Conservation (phyloP, 2,888 invertebrate species). For the Hypselothyrea guttata region DNA sequence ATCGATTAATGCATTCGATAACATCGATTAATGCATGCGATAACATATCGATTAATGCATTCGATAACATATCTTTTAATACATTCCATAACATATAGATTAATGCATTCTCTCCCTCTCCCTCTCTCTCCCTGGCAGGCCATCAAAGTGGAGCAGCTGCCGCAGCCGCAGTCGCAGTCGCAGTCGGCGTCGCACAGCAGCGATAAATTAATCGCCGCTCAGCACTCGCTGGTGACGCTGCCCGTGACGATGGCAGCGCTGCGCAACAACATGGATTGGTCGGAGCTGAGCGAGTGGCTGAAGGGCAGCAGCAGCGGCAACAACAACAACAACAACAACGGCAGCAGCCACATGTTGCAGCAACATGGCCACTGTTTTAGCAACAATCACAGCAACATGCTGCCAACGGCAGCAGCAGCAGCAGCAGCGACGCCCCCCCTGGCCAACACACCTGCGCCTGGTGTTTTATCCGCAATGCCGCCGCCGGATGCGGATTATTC, state of each 20-base stretch:
- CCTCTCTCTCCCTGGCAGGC: too few relatives aligned
- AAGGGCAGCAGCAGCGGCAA: conserved; percentile 63
- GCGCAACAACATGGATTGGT: conserved; percentile 67
- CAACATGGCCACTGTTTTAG: conserved; percentile 25
- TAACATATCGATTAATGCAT: too few relatives aligned
- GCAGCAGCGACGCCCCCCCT: neutral
- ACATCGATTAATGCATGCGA: too few relatives aligned
- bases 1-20: too few relatives aligned
- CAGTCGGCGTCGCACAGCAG: conserved; percentile 15
- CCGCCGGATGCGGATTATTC: conserved; percentile 78
- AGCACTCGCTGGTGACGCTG: conserved; percentile 52
- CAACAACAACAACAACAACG: conserved; percentile 16
- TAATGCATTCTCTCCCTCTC: too few relatives aligned
- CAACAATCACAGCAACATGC: conserved; percentile 3
- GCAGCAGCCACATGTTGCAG: conserved; percentile 23
- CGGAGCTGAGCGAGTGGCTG: conserved; percentile 76
- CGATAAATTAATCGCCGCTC: conserved; percentile 41
- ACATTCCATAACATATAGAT: too few relatives aligned
- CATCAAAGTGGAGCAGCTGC: conserved; percentile 60
- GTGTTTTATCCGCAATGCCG: neutral
- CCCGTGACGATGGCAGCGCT: conserved; percentile 48
- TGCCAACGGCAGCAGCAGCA: conserved; percentile 2
- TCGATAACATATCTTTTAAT: too few relatives aligned
- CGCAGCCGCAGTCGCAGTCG: conserved; percentile 10
- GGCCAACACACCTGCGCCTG: neutral